phyloP scores from a whole-genome alignment of 2,113 vertebrate species.

The Caranx melampygus region DNA sequence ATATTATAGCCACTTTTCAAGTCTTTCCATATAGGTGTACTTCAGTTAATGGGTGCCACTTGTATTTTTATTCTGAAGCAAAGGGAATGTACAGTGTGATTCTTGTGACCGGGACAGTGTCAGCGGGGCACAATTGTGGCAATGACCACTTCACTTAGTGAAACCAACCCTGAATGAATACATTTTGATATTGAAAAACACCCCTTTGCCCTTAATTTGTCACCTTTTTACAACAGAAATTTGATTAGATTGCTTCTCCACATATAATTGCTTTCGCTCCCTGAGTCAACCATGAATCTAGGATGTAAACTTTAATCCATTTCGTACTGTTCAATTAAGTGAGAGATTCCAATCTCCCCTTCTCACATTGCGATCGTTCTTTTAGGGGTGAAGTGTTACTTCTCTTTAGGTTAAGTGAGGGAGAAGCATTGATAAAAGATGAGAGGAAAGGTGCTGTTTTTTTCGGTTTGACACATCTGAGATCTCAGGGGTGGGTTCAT shows the following conservation, averaged over 20 bases:
- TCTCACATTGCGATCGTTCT: slow-evolving; percentile 20
- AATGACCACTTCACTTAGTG: slow-evolving; percentile 6
- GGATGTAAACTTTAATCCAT: slow-evolving; percentile 55
- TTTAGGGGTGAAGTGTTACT: slow-evolving; percentile 17
- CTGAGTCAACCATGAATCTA: slow-evolving; percentile 34
- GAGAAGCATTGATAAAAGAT: not conserved
- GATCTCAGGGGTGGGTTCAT: not conserved
- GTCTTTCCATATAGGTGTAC: not conserved
- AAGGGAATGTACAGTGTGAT: not conserved
- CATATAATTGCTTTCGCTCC: slow-evolving; percentile 56
- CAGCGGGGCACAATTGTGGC: not conserved
- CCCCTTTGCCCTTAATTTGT: slow-evolving; percentile 48
- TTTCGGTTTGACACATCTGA: not conserved
- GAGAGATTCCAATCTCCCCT: slow-evolving; percentile 46
- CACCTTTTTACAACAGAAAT: slow-evolving; percentile 40
- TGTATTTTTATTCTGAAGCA: slow-evolving; percentile 3
- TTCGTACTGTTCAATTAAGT: slow-evolving; percentile 45
- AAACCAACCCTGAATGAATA: slow-evolving; percentile 36
- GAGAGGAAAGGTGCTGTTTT: not conserved
- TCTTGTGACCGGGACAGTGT: not conserved
- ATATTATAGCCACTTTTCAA: slow-evolving; percentile 7
- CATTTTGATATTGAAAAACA: slow-evolving; percentile 39
- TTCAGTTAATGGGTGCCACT: not conserved
- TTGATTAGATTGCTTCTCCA: slow-evolving; percentile 42
- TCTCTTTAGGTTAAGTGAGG: slow-evolving; percentile 1